These are phyloP conservation scores for Andrena flavipes DNA, from an alignment of 2,888 invertebrate species.

Conservation along the genomic window DNA sequence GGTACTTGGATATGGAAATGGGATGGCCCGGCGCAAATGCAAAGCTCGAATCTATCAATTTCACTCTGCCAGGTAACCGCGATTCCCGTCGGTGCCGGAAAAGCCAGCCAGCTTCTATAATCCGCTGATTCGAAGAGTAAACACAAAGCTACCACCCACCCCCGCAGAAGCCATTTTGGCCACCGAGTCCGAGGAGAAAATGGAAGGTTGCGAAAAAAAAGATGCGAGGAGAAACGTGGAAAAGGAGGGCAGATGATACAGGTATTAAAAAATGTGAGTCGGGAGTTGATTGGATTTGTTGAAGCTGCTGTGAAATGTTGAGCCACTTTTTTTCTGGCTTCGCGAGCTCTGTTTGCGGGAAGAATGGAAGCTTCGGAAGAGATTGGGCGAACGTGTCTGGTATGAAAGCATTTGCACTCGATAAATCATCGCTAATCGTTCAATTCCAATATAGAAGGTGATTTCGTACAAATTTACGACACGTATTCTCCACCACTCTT, in stretches of 20 bases:
- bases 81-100: conserved; percentile 50
- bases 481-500: not conserved
- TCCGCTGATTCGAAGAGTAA: conserved; percentile 81
- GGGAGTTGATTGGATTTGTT: not conserved
- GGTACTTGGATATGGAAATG: conserved; percentile 81
- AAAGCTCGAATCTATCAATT: conserved; percentile 82
- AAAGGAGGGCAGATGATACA: not conserved
- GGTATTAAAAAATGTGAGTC: not conserved
- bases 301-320: not conserved
- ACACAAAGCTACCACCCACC: conserved; percentile 68
- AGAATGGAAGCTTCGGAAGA: not conserved
- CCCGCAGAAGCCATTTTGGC: conserved; percentile 63
- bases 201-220: not conserved
- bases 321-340: not conserved
- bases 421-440: conserved; percentile 23
- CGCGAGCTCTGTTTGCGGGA: not conserved
- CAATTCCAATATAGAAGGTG: conserved; percentile 3
- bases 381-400: not conserved
- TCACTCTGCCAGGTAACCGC: conserved; percentile 73
- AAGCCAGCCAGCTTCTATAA: conserved; percentile 74
- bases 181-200: not conserved
- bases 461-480: conserved; percentile 22
- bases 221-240: not conserved
- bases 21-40: conserved; percentile 74
- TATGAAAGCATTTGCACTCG: not conserved